Evolutionary conservation across 2,888 invertebrate genomes (phyloP).

Genomic region (Erynnis tages): DNA sequence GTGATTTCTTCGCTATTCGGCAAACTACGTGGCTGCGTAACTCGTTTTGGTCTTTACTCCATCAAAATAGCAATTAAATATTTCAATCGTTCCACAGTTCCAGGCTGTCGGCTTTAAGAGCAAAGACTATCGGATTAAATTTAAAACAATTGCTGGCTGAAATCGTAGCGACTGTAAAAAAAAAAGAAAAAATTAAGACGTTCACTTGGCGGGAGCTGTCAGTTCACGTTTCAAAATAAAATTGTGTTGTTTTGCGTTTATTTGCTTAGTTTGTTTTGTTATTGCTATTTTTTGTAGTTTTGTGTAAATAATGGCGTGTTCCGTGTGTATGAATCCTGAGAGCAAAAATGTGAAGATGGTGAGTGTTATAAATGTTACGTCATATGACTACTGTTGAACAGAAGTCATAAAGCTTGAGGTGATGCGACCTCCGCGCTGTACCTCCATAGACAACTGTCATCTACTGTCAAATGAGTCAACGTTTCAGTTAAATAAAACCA

Average conservation of each 20-base stretch:
- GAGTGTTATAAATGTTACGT: constrained; percentile 36
- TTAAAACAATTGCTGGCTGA: constrained; percentile 11
- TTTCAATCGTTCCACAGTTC: background rate
- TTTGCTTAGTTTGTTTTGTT: background rate
- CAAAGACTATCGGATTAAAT: constrained; percentile 1
- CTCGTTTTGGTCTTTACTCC: constrained; percentile 8
- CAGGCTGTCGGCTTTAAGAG: background rate
- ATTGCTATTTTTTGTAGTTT: background rate
- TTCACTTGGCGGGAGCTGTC: constrained; percentile 28
- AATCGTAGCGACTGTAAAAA: background rate
- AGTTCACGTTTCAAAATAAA: background rate
- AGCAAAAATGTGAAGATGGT: constrained; percentile 57
- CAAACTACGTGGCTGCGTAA: constrained; percentile 17
- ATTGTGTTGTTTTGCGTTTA: background rate
- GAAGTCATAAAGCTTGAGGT: background rate
- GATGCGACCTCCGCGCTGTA: no score
- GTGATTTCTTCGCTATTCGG: constrained; percentile 17
- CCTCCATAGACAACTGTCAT: no score
- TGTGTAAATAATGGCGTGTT: constrained; percentile 54
- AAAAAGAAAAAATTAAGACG: no score
- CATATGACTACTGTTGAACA: constrained; percentile 16
- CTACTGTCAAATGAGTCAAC: no score
- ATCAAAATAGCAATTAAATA: constrained; percentile 10
- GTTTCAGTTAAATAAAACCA: no score
- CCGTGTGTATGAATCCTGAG: constrained; percentile 51